phyloP scores from a whole-genome alignment of 2,113 vertebrate genomes.

The Oreamnos americanus region DNA sequence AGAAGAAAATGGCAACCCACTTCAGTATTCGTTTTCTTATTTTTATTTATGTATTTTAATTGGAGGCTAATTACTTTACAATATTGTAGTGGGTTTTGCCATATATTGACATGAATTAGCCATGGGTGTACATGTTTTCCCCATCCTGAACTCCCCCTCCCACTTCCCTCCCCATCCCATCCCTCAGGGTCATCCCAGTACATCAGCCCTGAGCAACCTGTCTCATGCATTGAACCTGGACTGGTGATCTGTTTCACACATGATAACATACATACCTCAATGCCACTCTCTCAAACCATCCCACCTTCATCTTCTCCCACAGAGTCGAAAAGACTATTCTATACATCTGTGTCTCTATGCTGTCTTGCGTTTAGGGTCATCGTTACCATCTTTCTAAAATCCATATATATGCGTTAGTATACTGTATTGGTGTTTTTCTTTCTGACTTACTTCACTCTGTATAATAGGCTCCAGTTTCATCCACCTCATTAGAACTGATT shows the following conservation, averaged over 20 bases:
- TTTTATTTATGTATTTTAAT: neutral
- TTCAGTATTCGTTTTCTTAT: neutral
- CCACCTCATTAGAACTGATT: neutral
- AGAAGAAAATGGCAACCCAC: neutral
- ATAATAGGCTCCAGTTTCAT: neutral
- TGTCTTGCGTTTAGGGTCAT: neutral
- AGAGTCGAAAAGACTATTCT: neutral
- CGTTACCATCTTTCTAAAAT: neutral
- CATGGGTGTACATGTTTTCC: neutral
- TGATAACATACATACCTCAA: neutral
- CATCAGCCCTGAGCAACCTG: neutral
- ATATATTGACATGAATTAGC: neutral
- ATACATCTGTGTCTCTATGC: neutral
- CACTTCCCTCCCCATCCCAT: neutral
- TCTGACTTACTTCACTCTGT: neutral
- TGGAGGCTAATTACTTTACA: neutral
- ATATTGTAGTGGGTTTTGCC: neutral
- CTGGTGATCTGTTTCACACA: neutral
- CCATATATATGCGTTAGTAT: neutral
- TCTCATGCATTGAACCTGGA: neutral
- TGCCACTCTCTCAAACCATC: neutral
- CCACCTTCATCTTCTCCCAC: neutral
- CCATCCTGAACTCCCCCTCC: neutral
- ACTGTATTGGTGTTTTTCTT: neutral
- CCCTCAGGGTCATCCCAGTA: neutral